Percentiles rank a stretch among this genome's conserved stretches.
phyloP scores from a whole-genome alignment of 2,113 vertebrate genomes.

The Nothoprocta perdicaria region DNA sequence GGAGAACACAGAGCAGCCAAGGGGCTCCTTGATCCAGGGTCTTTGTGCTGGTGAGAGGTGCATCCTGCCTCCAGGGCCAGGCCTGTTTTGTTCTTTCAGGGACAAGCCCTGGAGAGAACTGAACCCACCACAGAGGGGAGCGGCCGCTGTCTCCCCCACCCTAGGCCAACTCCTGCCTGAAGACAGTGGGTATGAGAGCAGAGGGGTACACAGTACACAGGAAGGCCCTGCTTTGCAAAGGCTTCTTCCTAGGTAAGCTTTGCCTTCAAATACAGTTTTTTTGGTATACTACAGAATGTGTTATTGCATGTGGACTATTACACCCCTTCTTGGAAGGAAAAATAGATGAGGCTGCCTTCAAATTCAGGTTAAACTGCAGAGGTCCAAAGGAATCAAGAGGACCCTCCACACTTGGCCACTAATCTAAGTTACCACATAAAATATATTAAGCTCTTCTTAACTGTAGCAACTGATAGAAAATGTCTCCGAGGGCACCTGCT shows the following conservation, averaged over 20 bases:
- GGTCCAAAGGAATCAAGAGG: neutral
- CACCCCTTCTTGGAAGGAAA: neutral
- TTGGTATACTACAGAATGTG: neutral
- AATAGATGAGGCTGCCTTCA: neutral
- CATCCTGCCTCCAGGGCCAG: neutral
- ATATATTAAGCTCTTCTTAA: neutral
- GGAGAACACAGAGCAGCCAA: neutral
- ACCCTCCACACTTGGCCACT: neutral
- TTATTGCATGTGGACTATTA: neutral
- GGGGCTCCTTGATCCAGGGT: neutral
- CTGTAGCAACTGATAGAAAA: neutral
- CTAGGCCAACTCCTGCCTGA: neutral
- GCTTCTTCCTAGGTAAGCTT: neutral
- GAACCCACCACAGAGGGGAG: neutral
- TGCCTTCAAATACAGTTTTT: neutral
- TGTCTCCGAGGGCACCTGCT: neutral
- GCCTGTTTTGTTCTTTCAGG: neutral
- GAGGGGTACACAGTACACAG: neutral
- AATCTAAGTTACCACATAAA: neutral
- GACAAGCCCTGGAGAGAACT: neutral
- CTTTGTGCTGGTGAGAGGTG: neutral
- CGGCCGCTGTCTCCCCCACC: neutral
- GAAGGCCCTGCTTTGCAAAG: neutral
- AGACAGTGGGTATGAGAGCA: too few species aligned
- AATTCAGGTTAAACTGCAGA: neutral